These are phyloP conservation scores for Fratercula arctica DNA, from an alignment of 2,797 vertebrate species.

Conservation along the genomic window DNA sequence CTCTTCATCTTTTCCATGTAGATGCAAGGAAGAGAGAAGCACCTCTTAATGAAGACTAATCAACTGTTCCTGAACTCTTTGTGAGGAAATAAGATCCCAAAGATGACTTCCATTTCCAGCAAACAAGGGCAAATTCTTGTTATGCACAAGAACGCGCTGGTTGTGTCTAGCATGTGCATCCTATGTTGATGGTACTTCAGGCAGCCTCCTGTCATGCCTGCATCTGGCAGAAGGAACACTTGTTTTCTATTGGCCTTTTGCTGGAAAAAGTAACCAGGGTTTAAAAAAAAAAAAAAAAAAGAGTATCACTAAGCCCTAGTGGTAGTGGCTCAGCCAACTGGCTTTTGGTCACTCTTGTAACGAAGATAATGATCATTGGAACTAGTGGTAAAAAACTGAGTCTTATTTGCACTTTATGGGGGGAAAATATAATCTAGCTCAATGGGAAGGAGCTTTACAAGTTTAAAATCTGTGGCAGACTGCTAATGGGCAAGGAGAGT, in stretches of 20 bases:
- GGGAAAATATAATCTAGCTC: constrained; percentile 2
- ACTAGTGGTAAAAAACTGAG: constrained; percentile 42
- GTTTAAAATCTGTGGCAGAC: constrained; percentile 35
- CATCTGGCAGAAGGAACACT: constrained; percentile 32
- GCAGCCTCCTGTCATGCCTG: constrained; percentile 47
- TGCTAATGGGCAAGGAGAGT: constrained; percentile 8
- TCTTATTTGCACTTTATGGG: constrained; percentile 79
- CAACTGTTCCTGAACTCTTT: constrained; percentile 36
- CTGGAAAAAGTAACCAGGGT: constrained; percentile 61
- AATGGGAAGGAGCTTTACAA: constrained; percentile 50
- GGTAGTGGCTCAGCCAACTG: constrained; percentile 42
- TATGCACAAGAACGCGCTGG: constrained; percentile 11
- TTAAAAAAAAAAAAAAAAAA: constrained; percentile 1
- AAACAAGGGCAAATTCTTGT: constrained; percentile 4
- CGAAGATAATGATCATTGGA: constrained; percentile 30
- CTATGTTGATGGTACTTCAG: constrained; percentile 70
- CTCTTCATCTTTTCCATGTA: constrained; percentile 4
- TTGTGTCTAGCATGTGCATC: constrained; percentile 41
- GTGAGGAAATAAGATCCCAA: constrained; percentile 69
- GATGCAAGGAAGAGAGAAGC: constrained; percentile 75
- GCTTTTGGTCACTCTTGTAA: constrained; percentile 48
- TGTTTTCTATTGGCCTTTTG: constrained; percentile 60
- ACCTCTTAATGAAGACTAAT: constrained; percentile 73
- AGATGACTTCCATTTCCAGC: constrained; percentile 69
- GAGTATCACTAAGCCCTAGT: constrained; percentile 15